These are phyloP conservation scores for Cladorhizidae sp. DNA, from an alignment of 37 sponge, comb jelly and placozoan genomes.

Conservation along the genomic window DNA sequence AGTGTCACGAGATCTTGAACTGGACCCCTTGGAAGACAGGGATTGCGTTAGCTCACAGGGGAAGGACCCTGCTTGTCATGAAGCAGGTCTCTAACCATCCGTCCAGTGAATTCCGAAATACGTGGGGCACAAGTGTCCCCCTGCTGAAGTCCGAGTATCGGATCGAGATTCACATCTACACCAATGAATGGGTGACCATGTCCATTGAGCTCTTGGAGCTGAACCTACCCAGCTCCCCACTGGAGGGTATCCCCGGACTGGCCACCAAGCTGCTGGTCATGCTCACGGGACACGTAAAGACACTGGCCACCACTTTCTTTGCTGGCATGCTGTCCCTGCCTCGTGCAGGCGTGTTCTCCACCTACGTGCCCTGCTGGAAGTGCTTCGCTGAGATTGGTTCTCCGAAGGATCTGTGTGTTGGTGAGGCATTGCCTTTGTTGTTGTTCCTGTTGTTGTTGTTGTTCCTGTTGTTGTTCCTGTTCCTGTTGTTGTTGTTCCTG, in stretches of 20 bases:
- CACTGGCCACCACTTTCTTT: conserved; percentile 75
- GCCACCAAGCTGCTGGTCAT: conserved; percentile 72
- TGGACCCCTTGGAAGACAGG: conserved; percentile 83
- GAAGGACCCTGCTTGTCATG: conserved; percentile 53
- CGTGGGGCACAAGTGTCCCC: neutral
- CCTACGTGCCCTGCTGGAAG: conserved; percentile 80
- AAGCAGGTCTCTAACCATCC: conserved; percentile 22
- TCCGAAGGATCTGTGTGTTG: neutral
- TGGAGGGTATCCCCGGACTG: conserved; percentile 7
- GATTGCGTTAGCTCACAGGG: conserved; percentile 36
- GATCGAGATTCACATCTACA: conserved; percentile 52
- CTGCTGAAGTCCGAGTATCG: conserved; percentile 13
- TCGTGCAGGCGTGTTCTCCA: neutral
- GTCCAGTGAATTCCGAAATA: neutral
- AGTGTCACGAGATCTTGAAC: conserved; percentile 13
- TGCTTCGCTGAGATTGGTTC: conserved; percentile 42
- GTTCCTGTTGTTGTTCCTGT: no score
- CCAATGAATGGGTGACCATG: conserved; percentile 39
- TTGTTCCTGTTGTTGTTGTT: no score
- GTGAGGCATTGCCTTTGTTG: no score
- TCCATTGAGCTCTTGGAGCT: conserved; percentile 2
- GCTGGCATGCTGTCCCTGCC: conserved; percentile 49
- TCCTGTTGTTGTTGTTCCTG: no score
- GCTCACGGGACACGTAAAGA: conserved; percentile 63
- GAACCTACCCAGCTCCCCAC: neutral